A percentile compares a stretch with the other conserved stretches of the same genome.
These are phyloP conservation scores for Leistus spinibarbis DNA, from an alignment of 2,888 invertebrate species.

Conservation along the genomic window DNA sequence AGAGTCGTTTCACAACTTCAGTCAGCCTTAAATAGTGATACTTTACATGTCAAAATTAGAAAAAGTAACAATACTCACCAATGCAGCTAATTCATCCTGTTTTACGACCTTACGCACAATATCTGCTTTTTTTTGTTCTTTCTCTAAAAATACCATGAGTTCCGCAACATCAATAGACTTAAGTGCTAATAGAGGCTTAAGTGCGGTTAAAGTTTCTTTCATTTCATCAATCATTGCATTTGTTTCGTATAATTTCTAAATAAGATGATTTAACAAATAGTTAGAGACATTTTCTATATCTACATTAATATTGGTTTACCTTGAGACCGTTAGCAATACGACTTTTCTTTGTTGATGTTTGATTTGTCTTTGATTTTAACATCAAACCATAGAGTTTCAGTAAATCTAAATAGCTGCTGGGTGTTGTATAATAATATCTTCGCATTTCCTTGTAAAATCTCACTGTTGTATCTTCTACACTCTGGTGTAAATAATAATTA, in stretches of 20 bases:
- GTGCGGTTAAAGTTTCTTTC: conserved; percentile 80
- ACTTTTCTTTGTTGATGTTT: conserved; percentile 69
- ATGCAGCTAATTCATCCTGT: conserved; percentile 83
- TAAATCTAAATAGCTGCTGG: conserved; percentile 87
- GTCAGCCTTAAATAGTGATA: no score
- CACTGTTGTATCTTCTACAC: conserved; percentile 79
- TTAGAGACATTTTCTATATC: conserved; percentile 6
- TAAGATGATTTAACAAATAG: conserved; percentile 39
- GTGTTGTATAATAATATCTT: conserved; percentile 87
- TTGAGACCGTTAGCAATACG: conserved; percentile 77
- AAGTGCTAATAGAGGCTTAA: conserved; percentile 80
- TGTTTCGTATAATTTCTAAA: conserved; percentile 79
- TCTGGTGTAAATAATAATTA: conserved; percentile 57
- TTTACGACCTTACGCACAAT: conserved; percentile 79
- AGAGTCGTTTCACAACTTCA: no score
- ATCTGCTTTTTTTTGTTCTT: conserved; percentile 82
- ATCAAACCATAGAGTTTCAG: conserved; percentile 78
- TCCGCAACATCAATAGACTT: conserved; percentile 78
- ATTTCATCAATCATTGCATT: conserved; percentile 81
- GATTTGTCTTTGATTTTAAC: conserved; percentile 71
- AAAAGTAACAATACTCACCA: conserved; percentile 63
- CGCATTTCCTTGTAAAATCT: conserved; percentile 81
- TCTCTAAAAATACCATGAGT: conserved; percentile 75
- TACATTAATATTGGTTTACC: conserved; percentile 51
- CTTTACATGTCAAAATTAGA: no score